Evolutionary conservation across 2,888 invertebrate species (phyloP).

Genomic region (Lasius platythorax): DNA sequence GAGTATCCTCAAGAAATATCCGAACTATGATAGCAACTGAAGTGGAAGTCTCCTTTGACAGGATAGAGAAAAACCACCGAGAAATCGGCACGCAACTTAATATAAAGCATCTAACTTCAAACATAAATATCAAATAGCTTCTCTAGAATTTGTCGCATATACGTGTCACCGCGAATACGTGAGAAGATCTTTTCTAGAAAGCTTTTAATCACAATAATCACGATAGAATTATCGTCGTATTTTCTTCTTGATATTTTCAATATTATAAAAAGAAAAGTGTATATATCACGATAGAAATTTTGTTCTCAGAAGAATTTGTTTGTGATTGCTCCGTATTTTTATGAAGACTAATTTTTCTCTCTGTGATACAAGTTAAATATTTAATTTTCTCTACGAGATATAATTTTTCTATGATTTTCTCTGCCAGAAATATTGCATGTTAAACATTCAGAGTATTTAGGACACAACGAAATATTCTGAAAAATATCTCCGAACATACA

Average conservation of each 20-base stretch:
- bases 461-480: not conserved
- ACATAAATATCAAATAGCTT: conserved; percentile 21
- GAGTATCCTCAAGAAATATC: conserved; percentile 47
- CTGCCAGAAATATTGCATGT: not conserved
- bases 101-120: not conserved
- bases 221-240: conserved; percentile 28
- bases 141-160: not conserved
- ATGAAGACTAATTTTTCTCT: not conserved
- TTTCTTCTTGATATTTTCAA: conserved; percentile 31
- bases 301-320: conserved; percentile 1
- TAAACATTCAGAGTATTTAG: not conserved
- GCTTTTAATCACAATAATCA: conserved; percentile 24
- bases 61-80: conserved; percentile 28
- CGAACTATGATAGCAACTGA: conserved; percentile 41
- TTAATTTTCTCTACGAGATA: not conserved
- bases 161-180: not conserved
- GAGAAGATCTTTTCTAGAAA: conserved; percentile 11
- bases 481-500: not conserved
- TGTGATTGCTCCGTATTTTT: not conserved
- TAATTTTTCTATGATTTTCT: not conserved
- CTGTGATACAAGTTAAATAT: not conserved
- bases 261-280: conserved; percentile 9
- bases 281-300: not conserved
- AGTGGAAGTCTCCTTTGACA: conserved; percentile 36
- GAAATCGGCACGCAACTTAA: conserved; percentile 11